These are phyloP conservation scores for Hyperoplus immaculatus DNA, from an alignment of 2,797 vertebrate genomes.

Conservation along the genomic window DNA sequence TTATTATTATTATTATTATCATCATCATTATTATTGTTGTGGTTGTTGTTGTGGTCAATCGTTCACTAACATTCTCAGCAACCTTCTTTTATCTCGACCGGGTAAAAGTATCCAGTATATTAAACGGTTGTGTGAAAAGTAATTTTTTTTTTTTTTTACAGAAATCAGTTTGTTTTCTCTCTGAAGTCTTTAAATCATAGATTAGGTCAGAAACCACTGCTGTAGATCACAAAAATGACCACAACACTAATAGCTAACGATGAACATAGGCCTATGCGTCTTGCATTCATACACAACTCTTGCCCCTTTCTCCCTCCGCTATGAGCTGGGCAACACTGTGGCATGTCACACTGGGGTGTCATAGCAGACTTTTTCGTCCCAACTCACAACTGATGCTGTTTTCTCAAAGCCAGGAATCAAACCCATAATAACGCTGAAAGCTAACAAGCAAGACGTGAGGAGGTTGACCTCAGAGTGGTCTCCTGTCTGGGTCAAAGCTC, in stretches of 20 bases:
- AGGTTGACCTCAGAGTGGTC: constrained; percentile 30
- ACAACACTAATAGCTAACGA: constrained; percentile 5
- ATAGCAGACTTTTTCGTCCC: constrained; percentile 62
- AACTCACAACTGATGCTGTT: constrained; percentile 73
- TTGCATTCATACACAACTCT: constrained; percentile 28
- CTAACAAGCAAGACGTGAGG: constrained; percentile 35
- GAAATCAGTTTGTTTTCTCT: neutral
- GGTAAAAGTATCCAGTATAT: neutral
- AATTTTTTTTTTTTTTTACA: neutral
- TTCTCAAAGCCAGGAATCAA: constrained; percentile 46
- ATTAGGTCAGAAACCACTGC: constrained; percentile 2
- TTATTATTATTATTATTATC: too few relatives aligned
- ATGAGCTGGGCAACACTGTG: constrained; percentile 52
- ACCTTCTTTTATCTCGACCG: neutral
- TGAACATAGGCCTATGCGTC: constrained; percentile 32
- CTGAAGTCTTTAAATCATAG: neutral
- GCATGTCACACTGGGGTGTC: constrained; percentile 77
- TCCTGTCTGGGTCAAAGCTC: constrained; percentile 48
- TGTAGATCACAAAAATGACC: constrained; percentile 13
- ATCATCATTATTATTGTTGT: too few relatives aligned
- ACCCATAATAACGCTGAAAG: constrained; percentile 24
- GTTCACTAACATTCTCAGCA: too few relatives aligned
- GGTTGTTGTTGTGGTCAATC: too few relatives aligned
- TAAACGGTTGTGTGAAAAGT: neutral
- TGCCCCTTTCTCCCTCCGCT: constrained; percentile 30